These are phyloP conservation scores for Streptopelia turtur DNA, from an alignment of 2,797 vertebrate species.

Conservation along the genomic window DNA sequence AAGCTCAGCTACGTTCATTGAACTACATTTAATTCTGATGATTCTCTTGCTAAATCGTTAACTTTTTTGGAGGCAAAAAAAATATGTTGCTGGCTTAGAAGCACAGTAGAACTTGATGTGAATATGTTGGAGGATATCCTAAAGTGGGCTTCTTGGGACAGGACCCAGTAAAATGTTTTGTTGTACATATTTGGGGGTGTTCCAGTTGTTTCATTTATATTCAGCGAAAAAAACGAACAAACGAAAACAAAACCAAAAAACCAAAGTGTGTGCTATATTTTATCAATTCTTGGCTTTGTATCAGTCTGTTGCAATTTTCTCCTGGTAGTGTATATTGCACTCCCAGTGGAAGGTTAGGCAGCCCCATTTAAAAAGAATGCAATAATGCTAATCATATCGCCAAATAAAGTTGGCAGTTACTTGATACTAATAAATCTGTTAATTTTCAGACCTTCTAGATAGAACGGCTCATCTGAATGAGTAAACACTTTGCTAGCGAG, in stretches of 20 bases:
- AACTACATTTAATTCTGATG: background rate
- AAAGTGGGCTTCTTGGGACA: background rate
- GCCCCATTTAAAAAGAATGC: background rate
- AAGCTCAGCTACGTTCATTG: background rate
- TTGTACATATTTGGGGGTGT: background rate
- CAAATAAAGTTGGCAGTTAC: background rate
- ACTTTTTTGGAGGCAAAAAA: background rate
- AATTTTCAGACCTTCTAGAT: background rate
- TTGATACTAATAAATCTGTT: background rate
- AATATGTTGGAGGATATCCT: background rate
- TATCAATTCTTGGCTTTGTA: background rate
- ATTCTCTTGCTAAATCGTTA: background rate
- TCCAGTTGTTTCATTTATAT: background rate
- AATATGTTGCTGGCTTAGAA: background rate
- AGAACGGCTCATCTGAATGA: background rate
- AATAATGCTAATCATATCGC: background rate
- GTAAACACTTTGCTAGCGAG: background rate
- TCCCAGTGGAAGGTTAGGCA: background rate
- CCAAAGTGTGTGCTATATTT: background rate
- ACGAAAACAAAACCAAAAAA: background rate
- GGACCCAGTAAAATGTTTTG: background rate
- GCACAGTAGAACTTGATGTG: background rate
- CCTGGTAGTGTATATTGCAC: background rate
- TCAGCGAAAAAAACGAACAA: background rate
- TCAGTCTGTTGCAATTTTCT: background rate